Evolutionary conservation across 2,888 invertebrate species (phyloP).

Genomic region (Lepidochrysops patricia): DNA sequence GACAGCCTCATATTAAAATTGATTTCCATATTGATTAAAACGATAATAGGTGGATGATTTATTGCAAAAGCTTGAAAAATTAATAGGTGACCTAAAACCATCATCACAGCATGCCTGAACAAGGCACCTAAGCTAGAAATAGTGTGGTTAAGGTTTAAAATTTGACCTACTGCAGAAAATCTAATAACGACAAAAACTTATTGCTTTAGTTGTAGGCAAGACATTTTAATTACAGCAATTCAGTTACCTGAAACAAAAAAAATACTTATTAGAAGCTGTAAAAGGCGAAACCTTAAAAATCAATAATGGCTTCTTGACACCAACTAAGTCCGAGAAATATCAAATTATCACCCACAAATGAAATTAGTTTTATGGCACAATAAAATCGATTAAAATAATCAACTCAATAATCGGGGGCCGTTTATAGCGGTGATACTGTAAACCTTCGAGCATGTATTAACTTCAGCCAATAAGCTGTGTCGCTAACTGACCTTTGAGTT

Average conservation of each 20-base stretch:
- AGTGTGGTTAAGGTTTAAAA: too few relatives aligned
- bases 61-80: too few relatives aligned
- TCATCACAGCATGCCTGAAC: too few relatives aligned
- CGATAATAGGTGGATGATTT: too few relatives aligned
- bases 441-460: too few relatives aligned
- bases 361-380: neutral
- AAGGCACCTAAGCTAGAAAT: too few relatives aligned
- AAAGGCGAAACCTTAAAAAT: neutral
- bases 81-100: too few relatives aligned
- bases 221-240: neutral
- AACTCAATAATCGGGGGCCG: neutral
- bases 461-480: too few relatives aligned
- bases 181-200: neutral
- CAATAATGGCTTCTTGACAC: neutral
- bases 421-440: neutral
- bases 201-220: neutral
- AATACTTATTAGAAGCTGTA: neutral
- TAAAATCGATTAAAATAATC: slow-evolving; percentile 2
- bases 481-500: too few relatives aligned
- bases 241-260: neutral
- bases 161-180: neutral
- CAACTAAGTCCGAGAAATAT: neutral
- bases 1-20: too few relatives aligned
- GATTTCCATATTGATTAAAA: too few relatives aligned
- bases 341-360: neutral